These are phyloP conservation scores for Acanthoscelides obtectus DNA, from an alignment of 2,888 invertebrate species.

Conservation along the genomic window DNA sequence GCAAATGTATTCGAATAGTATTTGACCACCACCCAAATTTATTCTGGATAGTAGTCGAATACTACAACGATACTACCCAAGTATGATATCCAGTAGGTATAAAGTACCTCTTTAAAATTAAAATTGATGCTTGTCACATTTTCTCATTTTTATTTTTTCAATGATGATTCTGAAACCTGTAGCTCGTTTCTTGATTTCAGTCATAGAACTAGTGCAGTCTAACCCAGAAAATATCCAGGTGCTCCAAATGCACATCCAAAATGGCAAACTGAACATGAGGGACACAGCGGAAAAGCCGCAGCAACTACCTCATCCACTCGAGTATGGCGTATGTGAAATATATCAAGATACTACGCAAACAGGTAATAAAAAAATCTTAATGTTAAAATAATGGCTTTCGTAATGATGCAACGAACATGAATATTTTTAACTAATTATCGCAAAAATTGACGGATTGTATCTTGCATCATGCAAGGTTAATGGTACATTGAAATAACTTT, in stretches of 20 bases:
- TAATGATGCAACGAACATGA: neutral
- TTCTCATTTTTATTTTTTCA: too few species aligned
- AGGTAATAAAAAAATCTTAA: slow-evolving; percentile 12
- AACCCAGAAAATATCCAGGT: slow-evolving; percentile 34
- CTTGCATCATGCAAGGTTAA: neutral
- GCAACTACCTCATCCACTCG: slow-evolving; percentile 2
- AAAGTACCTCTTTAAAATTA: too few species aligned
- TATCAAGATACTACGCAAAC: slow-evolving; percentile 28
- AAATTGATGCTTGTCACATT: too few species aligned
- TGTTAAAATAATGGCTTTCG: neutral
- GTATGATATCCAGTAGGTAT: too few species aligned
- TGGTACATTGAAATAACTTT: too few species aligned
- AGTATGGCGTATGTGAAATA: slow-evolving; percentile 22
- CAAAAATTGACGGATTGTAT: neutral
- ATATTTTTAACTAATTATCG: neutral
- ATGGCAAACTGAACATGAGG: slow-evolving; percentile 42
- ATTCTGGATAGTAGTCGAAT: too few species aligned
- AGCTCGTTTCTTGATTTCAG: slow-evolving; percentile 30
- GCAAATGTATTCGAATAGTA: too few species aligned
- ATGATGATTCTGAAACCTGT: too few species aligned
- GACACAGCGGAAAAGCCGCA: slow-evolving; percentile 4
- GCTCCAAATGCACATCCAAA: slow-evolving; percentile 40
- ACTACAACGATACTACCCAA: too few species aligned
- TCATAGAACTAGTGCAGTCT: slow-evolving; percentile 45
- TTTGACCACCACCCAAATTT: too few species aligned